Base-by-base conservation (phyloP, 1,140 invertebrate genomes). In the Rhizoglyphus robini region DNA sequence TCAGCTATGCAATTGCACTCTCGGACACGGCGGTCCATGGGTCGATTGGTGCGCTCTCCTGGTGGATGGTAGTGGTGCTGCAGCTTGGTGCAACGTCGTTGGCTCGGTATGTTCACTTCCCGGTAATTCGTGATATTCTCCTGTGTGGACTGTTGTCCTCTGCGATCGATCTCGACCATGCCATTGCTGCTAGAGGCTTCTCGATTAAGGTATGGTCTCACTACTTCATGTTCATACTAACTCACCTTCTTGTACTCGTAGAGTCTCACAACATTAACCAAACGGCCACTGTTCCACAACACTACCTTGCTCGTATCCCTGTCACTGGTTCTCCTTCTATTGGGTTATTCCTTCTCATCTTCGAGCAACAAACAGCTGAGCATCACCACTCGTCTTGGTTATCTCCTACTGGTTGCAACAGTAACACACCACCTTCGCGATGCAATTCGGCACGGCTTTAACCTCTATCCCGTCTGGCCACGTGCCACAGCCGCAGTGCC, bases 401-500 rank as follows among this genome's bases (percentile, higher is more conserved):
- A 70, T 29, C 48, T 74, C 18, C 69, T 72, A 48, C 20, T 72
- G 2, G 66, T 71, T n/a, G 70, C 74, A 0, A 70, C 68, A 62
- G 57, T 71, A 5, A 71, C 72, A 25, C 75, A 76, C 66, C 74
- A 76, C 60, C 61, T 74, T 13, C 57, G 74, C 29, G 75, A 76
- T 65, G 70, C 68, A 0, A 51, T 64, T 57, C 65, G 74, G 54
- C 65, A 71, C 23, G 75, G 75, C 11, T 59, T 75, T 13, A 74
- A 72, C 72, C 67, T 76, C 41, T 71, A 69, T 47, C 72, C 73
- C 8, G 68, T 72, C 23, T n/a, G n/a, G n/a, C n/a, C n/a, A n/a
- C 68, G 60, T n/a, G 18, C 41, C 2, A 46, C 41, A 8, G 23
- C 18, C 23, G 3, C 41, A 3, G 23, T 46, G 23, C 8, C 41